Percentiles rank a stretch among this genome's conserved stretches.
Conservation (phyloP, 2,888 invertebrate genomes). For the Chirona hameri region DNA sequence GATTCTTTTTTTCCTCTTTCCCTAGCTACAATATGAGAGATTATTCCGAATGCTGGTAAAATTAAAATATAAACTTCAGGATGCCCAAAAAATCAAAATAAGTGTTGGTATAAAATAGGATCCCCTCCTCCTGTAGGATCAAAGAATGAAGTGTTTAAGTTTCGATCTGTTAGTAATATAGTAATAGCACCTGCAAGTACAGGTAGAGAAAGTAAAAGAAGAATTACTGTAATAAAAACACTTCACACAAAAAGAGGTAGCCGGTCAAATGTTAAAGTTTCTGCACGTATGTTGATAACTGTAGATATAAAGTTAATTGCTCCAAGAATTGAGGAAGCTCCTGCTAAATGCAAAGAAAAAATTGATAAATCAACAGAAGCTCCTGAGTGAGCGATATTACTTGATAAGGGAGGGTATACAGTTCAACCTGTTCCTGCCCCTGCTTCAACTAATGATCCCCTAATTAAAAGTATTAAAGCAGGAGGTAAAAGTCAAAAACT, state of each 20-base stretch:
- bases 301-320: conserved; percentile 56
- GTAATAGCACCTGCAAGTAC: conserved; percentile 76
- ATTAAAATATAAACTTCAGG: conserved; percentile 89
- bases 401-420: conserved; percentile 66
- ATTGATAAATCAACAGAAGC: conserved; percentile 69
- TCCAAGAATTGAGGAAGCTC: no score
- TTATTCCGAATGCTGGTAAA: conserved; percentile 75
- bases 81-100: conserved; percentile 85
- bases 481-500: no score
- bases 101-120: conserved; percentile 73
- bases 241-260: conserved; percentile 71
- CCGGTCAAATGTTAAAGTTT: conserved; percentile 59
- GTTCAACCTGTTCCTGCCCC: conserved; percentile 77
- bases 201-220: conserved; percentile 65
- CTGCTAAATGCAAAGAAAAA: conserved; percentile 61
- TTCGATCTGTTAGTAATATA: conserved; percentile 72
- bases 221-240: conserved; percentile 61
- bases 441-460: conserved; percentile 55
- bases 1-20: conserved; percentile 71
- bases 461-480: no score
- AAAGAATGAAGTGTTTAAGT: conserved; percentile 76
- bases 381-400: conserved; percentile 61
- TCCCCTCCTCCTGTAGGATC: conserved; percentile 75
- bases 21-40: conserved; percentile 71
- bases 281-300: conserved; percentile 65